Evolutionary conservation across 2,888 invertebrate species (phyloP).

Genomic region (Diploptera punctata): DNA sequence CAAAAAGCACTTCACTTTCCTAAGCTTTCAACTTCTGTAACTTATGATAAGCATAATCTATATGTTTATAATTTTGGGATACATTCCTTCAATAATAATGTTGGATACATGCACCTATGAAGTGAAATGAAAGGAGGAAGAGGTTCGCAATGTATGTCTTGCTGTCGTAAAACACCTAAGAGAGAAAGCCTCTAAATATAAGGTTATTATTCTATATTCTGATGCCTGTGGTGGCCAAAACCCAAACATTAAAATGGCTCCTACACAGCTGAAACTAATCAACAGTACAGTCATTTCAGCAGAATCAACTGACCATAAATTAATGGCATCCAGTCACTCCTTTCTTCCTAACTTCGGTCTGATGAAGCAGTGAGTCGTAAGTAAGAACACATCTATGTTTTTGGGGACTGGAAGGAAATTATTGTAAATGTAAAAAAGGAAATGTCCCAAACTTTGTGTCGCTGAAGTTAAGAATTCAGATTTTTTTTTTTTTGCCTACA

Average conservation of each 20-base stretch:
- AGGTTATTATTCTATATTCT: neutral
- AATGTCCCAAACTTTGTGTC: conserved; percentile 3
- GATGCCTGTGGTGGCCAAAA: conserved; percentile 3
- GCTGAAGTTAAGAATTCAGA: neutral
- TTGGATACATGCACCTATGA: neutral
- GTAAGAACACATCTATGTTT: neutral
- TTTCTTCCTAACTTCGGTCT: neutral
- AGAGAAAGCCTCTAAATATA: conserved; percentile 2
- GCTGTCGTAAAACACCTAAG: neutral
- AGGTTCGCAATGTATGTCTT: neutral
- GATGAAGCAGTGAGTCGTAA: neutral
- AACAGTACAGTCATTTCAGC: neutral
- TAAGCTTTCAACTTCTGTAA: neutral
- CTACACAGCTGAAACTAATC: neutral
- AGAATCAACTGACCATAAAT: neutral
- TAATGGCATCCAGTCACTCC: neutral
- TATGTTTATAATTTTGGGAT: conserved; percentile 13
- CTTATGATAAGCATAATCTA: neutral
- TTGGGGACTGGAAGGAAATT: neutral
- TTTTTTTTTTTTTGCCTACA: neutral
- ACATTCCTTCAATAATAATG: conserved; percentile 11
- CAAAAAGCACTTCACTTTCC: too few species aligned
- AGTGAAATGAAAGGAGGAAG: neutral
- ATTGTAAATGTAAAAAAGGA: conserved; percentile 9
- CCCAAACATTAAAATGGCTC: neutral